Base-by-base conservation (phyloP, 2,888 invertebrate genomes). In the Caenorhabditis imperialis region DNA sequence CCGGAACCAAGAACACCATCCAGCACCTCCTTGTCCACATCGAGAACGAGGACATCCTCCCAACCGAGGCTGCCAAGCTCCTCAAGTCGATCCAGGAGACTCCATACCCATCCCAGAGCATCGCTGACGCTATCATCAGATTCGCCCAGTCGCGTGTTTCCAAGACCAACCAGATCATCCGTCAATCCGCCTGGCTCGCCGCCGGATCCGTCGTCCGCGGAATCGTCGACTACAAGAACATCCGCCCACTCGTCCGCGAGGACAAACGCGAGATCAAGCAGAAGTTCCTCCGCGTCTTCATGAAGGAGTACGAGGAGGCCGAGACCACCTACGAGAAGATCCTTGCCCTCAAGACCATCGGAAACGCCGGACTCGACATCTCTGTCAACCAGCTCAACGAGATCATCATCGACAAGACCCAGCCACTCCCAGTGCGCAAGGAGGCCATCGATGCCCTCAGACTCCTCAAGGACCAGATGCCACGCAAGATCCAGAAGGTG, bases 401-500 rank as follows among this genome's bases (percentile, higher is more conserved):
- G 67, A 84, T 87, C 79, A 82, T 86, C 70, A 23, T 61, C 20
- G 79, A 85, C 78, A 60, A 62, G 50, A 50, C 55, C 20, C 73
- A 84, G 55, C 61, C 76, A 62, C 78, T 76, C 42, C 45, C 80
- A 37, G 80, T 84, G 51, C 84, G 85, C 61, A 67, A 69, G 47
- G 75, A 83, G 55, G 86, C 86, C 67, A 77, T 86, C 63, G 79
- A 82, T 42, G 82, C 85, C 27, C 78, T 86, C 55, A 81, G 85
- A 51, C 83, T 65, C 40, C 73, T 57, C 57, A 54, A 48, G 44
- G 74, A 77, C 35, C 35, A 53, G 40, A 75, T 78, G 78, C 76
- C 78, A 61, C 74, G 71, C 62, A 75, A 77, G 70, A 55, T 77
- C 58, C 76, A 76, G 45, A 55, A 61, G 51, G 67, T 74, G 14